Evolutionary conservation across 1,140 invertebrate species (phyloP).

Genomic region (Brachionus plicatilis): DNA sequence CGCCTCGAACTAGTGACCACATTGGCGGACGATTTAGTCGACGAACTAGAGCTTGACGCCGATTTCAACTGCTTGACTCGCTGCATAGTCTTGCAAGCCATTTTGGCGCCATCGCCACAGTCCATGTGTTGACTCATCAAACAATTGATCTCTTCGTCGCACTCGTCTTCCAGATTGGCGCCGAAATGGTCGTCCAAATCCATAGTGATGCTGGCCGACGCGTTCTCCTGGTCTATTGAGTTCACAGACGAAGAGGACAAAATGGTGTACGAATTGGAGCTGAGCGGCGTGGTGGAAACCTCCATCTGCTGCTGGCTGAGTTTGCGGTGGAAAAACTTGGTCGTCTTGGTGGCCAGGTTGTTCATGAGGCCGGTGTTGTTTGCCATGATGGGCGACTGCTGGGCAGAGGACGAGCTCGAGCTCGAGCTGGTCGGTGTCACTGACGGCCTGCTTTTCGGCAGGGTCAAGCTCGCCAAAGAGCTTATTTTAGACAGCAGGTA

Average conservation of each 20-base stretch:
- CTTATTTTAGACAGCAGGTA: conserved; percentile 25
- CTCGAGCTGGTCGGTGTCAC: background rate
- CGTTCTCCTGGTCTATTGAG: background rate
- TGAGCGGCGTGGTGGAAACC: background rate
- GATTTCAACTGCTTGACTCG: conserved; percentile 5
- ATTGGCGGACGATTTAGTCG: conserved; percentile 6
- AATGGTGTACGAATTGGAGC: background rate
- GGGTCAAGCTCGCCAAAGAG: background rate
- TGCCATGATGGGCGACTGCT: conserved; percentile 1
- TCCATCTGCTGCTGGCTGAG: conserved; percentile 1
- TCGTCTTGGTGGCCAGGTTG: background rate
- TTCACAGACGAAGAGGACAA: conserved; percentile 15
- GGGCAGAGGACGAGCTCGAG: background rate
- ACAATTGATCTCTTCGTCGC: background rate
- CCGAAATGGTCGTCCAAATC: background rate
- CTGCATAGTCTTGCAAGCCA: background rate
- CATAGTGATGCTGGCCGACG: background rate
- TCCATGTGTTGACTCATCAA: background rate
- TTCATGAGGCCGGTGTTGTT: background rate
- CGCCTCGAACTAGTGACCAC: background rate
- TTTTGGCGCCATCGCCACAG: background rate
- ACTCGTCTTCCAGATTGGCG: background rate
- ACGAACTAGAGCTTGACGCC: background rate
- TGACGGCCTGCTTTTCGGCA: background rate
- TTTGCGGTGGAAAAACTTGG: conserved; percentile 19